Percentiles rank a stretch among this genome's conserved stretches.
phyloP scores from a whole-genome alignment of 2,888 invertebrate species.

The Strigamia crassipes region DNA sequence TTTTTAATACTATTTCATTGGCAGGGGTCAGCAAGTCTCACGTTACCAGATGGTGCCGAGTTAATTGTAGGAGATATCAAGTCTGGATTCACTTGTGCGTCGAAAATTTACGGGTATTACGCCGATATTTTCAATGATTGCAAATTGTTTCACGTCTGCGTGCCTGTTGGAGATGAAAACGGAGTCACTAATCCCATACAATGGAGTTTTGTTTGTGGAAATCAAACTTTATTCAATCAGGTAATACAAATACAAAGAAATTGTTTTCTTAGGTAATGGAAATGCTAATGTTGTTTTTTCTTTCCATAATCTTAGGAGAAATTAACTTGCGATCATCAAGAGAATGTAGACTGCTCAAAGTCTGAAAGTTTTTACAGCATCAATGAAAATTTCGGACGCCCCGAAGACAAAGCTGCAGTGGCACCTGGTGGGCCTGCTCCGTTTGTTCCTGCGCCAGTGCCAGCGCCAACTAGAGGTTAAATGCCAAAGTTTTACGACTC shows the following conservation, averaged over 20 bases:
- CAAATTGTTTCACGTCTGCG: slow-evolving; percentile 50
- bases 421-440: not conserved
- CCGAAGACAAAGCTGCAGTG: not conserved
- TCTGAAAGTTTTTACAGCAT: slow-evolving; percentile 48
- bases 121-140: slow-evolving; percentile 49
- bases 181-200: slow-evolving; percentile 49
- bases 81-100: slow-evolving; percentile 48
- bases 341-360: slow-evolving; percentile 49
- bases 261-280: not conserved
- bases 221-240: slow-evolving; percentile 51
- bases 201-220: slow-evolving; percentile 50
- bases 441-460: not conserved
- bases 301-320: slow-evolving; percentile 47
- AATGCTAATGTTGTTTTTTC: not conserved
- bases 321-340: slow-evolving; percentile 48
- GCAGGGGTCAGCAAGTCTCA: not conserved
- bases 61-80: slow-evolving; percentile 47
- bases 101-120: slow-evolving; percentile 50
- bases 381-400: slow-evolving; percentile 46
- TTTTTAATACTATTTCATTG: not conserved
- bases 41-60: slow-evolving; percentile 48
- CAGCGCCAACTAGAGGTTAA: slow-evolving; percentile 21
- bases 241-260: not conserved
- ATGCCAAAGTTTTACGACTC: not conserved
- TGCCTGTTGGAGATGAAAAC: slow-evolving; percentile 47